Percentiles rank a stretch among this genome's conserved stretches.
These are phyloP conservation scores for Scrobipalpa atriplicella DNA, from an alignment of 2,888 invertebrate species.

Conservation along the genomic window DNA sequence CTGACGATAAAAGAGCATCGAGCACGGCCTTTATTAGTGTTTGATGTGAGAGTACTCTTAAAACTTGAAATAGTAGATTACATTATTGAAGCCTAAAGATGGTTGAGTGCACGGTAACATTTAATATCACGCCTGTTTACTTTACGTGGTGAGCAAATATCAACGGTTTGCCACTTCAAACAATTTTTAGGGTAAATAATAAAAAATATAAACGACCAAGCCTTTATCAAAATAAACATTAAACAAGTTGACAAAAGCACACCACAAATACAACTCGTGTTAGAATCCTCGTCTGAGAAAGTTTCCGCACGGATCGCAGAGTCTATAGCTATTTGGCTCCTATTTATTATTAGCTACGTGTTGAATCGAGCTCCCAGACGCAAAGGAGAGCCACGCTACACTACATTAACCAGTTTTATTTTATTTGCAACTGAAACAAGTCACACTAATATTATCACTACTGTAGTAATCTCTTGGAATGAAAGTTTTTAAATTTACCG, in stretches of 20 bases:
- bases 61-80: no score
- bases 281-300: neutral
- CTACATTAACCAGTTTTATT: neutral
- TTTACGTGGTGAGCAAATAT: no score
- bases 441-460: no score
- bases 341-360: slow-evolving; percentile 11
- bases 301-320: neutral
- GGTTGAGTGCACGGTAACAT: no score
- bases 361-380: neutral
- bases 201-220: neutral
- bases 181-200: neutral
- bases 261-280: neutral
- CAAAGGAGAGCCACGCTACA: neutral
- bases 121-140: no score
- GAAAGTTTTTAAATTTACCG: no score
- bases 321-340: neutral
- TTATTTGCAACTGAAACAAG: neutral
- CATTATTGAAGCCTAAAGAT: no score
- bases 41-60: neutral
- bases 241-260: neutral
- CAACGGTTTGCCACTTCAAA: no score
- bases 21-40: neutral
- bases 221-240: no score
- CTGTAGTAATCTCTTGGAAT: no score
- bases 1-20: neutral